These are phyloP conservation scores for Coturnix japonica DNA, from an alignment of 2,113 vertebrate species.

Conservation along the genomic window DNA sequence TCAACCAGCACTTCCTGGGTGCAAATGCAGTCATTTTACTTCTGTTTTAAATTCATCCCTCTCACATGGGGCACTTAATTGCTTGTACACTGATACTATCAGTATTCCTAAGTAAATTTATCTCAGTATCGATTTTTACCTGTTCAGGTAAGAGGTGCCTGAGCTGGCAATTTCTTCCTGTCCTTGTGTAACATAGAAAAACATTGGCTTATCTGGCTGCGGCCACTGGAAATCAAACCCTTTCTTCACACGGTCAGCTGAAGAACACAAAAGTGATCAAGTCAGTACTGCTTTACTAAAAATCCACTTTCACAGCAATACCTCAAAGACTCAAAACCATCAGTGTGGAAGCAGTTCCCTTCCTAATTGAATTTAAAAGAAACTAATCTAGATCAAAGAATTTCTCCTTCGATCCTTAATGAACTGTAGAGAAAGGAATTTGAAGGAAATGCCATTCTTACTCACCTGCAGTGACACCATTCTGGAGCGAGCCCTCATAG, in stretches of 20 bases:
- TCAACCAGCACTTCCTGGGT: background rate
- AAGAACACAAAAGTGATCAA: background rate
- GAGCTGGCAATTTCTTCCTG: conserved; percentile 99
- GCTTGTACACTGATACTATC: too few relatives aligned
- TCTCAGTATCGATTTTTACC: conserved; percentile 70
- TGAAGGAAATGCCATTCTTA: accelerated
- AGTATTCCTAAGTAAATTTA: background rate
- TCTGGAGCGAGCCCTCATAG: conserved; percentile 97
- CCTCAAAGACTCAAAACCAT: background rate
- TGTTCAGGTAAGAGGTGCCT: conserved; percentile 97
- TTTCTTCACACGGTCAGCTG: conserved; percentile 97
- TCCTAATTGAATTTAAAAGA: background rate
- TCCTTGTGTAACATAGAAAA: conserved; percentile 98
- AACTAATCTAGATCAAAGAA: background rate
- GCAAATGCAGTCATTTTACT: background rate
- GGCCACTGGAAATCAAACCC: conserved; percentile 99
- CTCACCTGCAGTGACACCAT: conserved; percentile 94
- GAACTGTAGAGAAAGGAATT: background rate
- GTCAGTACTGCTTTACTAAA: background rate
- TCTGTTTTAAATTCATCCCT: background rate
- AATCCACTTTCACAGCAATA: background rate
- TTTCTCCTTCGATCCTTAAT: background rate
- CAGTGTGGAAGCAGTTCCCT: background rate
- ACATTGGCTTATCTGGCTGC: conserved; percentile 98
- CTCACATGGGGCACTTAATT: background rate